phyloP scores from a whole-genome alignment of 2,888 invertebrate species.

The Athalia cordata region DNA sequence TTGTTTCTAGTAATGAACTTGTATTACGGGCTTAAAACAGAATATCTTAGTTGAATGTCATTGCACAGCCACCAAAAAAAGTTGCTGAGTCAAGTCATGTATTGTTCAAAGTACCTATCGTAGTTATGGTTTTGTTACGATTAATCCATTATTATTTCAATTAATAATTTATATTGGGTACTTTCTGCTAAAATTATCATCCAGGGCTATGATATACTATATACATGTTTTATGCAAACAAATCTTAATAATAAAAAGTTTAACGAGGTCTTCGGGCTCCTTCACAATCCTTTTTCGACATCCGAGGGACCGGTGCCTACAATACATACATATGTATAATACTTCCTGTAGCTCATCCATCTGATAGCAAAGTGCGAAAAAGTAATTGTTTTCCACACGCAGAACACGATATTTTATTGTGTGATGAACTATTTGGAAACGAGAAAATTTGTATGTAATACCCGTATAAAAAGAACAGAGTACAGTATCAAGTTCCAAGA shows the following conservation, averaged over 20 bases:
- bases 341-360: slow-evolving; percentile 37
- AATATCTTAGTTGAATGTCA: slow-evolving; percentile 15
- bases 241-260: slow-evolving; percentile 43
- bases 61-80: neutral
- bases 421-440: neutral
- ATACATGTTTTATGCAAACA: slow-evolving; percentile 49
- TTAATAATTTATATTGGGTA: slow-evolving; percentile 46
- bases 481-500: slow-evolving; percentile 16
- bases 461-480: neutral
- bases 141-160: slow-evolving; percentile 41
- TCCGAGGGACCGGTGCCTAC: slow-evolving; percentile 2
- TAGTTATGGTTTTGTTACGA: slow-evolving; percentile 14
- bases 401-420: neutral
- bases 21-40: neutral
- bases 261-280: slow-evolving; percentile 41
- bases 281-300: slow-evolving; percentile 32
- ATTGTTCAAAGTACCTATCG: slow-evolving; percentile 36
- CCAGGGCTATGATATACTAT: slow-evolving; percentile 46
- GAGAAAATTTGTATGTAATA: neutral
- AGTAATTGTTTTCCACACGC: neutral
- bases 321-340: slow-evolving; percentile 8
- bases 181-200: slow-evolving; percentile 44
- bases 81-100: slow-evolving; percentile 39
- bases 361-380: neutral
- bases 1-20: slow-evolving; percentile 15